These are phyloP conservation scores for Hirtodrosophila confusa DNA, from an alignment of 2,888 invertebrate genomes.

Conservation along the genomic window DNA sequence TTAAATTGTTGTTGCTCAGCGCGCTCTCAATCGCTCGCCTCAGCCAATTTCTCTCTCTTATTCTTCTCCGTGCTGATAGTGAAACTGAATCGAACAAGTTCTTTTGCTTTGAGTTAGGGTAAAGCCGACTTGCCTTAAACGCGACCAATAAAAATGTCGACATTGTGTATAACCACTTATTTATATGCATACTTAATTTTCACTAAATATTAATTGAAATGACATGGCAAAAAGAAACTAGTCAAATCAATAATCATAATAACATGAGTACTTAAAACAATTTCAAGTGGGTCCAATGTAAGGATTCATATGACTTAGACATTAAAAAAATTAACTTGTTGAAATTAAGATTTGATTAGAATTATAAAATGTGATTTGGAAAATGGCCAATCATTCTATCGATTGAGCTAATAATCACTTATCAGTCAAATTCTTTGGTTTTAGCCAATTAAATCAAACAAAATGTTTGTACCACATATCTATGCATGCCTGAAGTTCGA, in stretches of 20 bases:
- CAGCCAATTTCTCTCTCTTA: neutral
- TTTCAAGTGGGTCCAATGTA: constrained; percentile 36
- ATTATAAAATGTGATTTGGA: constrained; percentile 40
- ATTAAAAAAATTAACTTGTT: constrained; percentile 39
- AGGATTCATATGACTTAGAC: neutral
- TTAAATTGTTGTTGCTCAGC: constrained; percentile 48
- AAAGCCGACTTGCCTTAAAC: constrained; percentile 49
- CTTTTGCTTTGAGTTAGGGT: constrained; percentile 33
- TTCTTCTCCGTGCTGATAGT: constrained; percentile 35
- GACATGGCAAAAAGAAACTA: constrained; percentile 20
- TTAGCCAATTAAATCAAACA: too few species aligned
- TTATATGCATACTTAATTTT: neutral
- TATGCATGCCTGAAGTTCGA: too few species aligned
- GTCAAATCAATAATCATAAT: constrained; percentile 4
- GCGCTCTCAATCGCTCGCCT: constrained; percentile 2
- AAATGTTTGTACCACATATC: too few species aligned
- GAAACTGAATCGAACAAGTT: constrained; percentile 53
- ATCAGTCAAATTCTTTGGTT: too few species aligned
- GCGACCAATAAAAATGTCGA: constrained; percentile 34
- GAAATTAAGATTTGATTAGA: constrained; percentile 45
- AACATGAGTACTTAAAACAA: constrained; percentile 1
- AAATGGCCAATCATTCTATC: constrained; percentile 41
- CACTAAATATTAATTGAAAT: constrained; percentile 17
- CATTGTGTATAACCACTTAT: constrained; percentile 22
- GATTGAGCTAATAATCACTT: too few species aligned